Conservation (phyloP, 2,113 vertebrate species). For the Mixornis gularis region DNA sequence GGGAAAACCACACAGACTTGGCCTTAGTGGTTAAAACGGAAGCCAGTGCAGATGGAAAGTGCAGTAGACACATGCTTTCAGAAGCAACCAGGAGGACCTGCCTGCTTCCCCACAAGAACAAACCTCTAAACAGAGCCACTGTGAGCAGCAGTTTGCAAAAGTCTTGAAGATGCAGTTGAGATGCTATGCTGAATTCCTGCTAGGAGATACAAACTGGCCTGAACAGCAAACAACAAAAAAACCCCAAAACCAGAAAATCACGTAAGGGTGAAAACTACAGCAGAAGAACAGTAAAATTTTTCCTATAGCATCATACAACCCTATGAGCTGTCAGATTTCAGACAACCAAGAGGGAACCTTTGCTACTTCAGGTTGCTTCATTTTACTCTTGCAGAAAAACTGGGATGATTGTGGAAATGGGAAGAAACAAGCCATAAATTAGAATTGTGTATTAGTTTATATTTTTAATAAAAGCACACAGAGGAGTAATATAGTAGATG, state of each 20-base stretch:
- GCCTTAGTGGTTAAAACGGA: background rate
- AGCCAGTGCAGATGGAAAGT: background rate
- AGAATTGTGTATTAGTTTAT: background rate
- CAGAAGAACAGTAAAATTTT: background rate
- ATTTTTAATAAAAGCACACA: background rate
- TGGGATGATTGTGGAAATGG: background rate
- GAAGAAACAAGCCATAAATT: background rate
- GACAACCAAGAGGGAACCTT: fast-evolving
- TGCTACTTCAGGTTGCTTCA: background rate
- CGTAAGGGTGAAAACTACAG: background rate
- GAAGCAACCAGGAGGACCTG: background rate
- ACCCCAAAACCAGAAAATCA: too few relatives aligned
- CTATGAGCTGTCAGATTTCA: background rate
- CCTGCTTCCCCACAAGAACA: background rate
- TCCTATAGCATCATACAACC: background rate
- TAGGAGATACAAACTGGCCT: background rate
- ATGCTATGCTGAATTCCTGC: background rate
- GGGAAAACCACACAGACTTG: background rate
- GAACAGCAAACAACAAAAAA: too few relatives aligned
- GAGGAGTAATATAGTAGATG: background rate
- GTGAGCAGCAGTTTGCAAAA: background rate
- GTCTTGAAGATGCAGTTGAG: background rate
- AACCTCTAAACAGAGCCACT: background rate
- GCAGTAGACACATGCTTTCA: background rate
- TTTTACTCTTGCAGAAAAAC: background rate